A percentile compares a stretch with the other conserved stretches of the same genome.
Evolutionary conservation across 1,140 invertebrate species (phyloP).

Genomic region (Sarcophaga bullata): DNA sequence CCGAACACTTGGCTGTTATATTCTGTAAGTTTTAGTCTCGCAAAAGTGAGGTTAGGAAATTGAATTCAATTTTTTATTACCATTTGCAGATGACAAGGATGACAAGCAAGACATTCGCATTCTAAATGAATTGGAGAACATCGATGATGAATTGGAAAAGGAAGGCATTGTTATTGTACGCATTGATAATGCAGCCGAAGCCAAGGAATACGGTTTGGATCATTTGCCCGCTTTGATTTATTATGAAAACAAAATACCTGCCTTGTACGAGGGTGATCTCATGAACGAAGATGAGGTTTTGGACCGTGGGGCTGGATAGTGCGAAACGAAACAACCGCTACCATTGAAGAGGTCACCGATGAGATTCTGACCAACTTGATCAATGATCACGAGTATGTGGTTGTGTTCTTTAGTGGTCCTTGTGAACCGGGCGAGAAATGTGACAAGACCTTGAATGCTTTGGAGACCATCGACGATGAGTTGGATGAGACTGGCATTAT

Average conservation of each 20-base stretch:
- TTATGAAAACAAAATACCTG: constrained; percentile 92
- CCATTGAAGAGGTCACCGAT: constrained; percentile 94
- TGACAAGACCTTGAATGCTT: constrained; percentile 83
- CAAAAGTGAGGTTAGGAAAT: not conserved
- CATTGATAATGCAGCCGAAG: constrained; percentile 87
- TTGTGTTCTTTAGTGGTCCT: constrained; percentile 91
- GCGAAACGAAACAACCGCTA: constrained; percentile 90
- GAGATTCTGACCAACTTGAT: constrained; percentile 89
- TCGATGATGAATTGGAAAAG: constrained; percentile 91
- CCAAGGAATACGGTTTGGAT: constrained; percentile 91
- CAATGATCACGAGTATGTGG: constrained; percentile 92
- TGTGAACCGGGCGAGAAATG: constrained; percentile 89
- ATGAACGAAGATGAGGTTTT: constrained; percentile 92
- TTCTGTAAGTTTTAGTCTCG: constrained; percentile 77
- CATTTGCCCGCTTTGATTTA: constrained; percentile 88
- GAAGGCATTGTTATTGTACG: constrained; percentile 90
- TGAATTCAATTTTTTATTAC: constrained; percentile 5
- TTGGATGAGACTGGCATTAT: constrained; percentile 92
- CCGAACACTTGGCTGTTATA: constrained; percentile 83
- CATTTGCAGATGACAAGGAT: constrained; percentile 82
- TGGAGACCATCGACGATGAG: constrained; percentile 95
- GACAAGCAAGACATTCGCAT: constrained; percentile 89
- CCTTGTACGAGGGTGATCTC: constrained; percentile 90
- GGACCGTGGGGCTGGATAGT: constrained; percentile 87
- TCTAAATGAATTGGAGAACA: constrained; percentile 89